A percentile compares a stretch with the other conserved stretches of the same genome.
Evolutionary conservation across 2,113 vertebrate species (phyloP).

Genomic region (Myotis brandtii): DNA sequence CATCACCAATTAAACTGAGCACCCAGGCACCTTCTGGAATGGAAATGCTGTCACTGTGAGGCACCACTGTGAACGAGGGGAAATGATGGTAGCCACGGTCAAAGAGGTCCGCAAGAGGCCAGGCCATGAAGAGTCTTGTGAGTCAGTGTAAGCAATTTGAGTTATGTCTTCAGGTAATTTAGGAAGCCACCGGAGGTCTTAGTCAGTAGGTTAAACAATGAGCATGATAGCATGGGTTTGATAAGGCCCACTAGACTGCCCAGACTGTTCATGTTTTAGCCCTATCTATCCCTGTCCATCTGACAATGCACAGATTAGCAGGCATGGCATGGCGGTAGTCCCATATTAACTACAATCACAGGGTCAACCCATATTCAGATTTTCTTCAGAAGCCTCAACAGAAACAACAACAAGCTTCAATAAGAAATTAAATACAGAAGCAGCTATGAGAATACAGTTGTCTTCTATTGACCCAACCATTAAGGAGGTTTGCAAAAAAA

Average conservation of each 20-base stretch:
- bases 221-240: background rate
- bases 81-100: background rate
- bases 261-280: background rate
- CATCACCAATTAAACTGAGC: background rate
- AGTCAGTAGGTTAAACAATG: background rate
- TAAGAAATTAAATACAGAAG: background rate
- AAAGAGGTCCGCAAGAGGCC: background rate
- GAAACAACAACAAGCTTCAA: background rate
- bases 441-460: background rate
- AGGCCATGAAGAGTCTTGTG: background rate
- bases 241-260: background rate
- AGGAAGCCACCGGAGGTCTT: background rate
- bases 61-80: rapidly evolving
- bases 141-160: background rate
- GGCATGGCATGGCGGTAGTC: background rate
- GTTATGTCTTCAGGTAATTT: background rate
- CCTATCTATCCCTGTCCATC: background rate
- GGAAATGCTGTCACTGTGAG: background rate
- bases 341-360: background rate
- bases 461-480: background rate
- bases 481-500: background rate
- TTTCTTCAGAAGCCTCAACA: background rate
- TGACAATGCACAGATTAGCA: background rate
- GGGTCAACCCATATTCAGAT: background rate
- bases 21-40: background rate